Conservation (phyloP, 2,888 invertebrate species). For the Pollenia angustigena region DNA sequence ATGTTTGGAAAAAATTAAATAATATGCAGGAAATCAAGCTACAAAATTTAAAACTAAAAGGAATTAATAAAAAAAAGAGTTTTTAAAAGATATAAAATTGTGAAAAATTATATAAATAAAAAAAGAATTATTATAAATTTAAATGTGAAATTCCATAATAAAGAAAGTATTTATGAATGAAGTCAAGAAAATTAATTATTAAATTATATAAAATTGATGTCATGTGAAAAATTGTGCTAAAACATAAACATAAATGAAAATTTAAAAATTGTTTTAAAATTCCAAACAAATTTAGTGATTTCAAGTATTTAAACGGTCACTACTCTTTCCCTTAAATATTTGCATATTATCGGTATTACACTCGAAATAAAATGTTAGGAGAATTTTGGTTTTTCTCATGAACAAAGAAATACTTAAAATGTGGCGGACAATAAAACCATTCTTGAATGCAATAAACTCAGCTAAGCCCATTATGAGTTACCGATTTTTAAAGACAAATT, state of each 20-base stretch:
- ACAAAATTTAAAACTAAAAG: constrained; percentile 8
- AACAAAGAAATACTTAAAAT: too few species aligned
- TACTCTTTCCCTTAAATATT: constrained; percentile 37
- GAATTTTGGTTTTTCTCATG: not conserved
- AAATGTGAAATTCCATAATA: not conserved
- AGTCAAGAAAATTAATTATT: too few species aligned
- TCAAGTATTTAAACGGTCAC: constrained; percentile 48
- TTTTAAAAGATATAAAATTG: not conserved
- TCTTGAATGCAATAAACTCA: too few species aligned
- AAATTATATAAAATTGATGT: not conserved
- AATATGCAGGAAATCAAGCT: constrained; percentile 1
- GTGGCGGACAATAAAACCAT: too few species aligned
- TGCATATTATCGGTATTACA: constrained; percentile 46
- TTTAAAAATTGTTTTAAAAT: too few species aligned
- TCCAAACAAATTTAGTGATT: not conserved
- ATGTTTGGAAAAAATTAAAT: not conserved
- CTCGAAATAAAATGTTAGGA: constrained; percentile 24
- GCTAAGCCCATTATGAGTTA: too few species aligned
- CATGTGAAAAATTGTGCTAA: too few species aligned
- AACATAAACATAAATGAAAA: too few species aligned
- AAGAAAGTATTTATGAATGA: not conserved
- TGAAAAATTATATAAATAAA: not conserved
- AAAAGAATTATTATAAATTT: not conserved
- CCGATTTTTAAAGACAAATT: too few species aligned
- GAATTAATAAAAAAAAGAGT: constrained; percentile 11